A percentile compares a stretch with the other conserved stretches of the same genome.
Evolutionary conservation across 2,888 invertebrate species (phyloP).

Genomic region (Trichogramma dendrolimi): DNA sequence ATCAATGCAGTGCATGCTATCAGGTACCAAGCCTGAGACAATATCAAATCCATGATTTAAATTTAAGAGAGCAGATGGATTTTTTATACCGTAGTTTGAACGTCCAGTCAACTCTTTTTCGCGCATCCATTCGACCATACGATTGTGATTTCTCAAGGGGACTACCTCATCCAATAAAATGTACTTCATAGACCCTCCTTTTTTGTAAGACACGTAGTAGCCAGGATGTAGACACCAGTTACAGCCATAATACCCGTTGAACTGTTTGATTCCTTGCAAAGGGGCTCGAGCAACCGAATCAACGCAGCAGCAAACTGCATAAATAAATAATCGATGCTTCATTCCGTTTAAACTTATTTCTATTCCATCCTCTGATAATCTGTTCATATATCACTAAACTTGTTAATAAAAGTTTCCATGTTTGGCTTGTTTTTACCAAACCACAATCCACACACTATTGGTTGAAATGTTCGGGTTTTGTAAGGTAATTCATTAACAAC

Average conservation of each 20-base stretch:
- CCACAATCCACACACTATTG: conserved; percentile 25
- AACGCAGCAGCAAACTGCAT: conserved; percentile 18
- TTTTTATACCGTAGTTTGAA: conserved; percentile 4
- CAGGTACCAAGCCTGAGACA: conserved; percentile 19
- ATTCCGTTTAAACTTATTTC: conserved; percentile 7
- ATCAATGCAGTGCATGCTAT: conserved; percentile 25
- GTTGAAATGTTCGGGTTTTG: conserved; percentile 12
- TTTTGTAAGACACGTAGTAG: not conserved
- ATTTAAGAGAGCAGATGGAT: conserved; percentile 11
- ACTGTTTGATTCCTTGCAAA: conserved; percentile 10
- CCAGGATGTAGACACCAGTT: conserved; percentile 23
- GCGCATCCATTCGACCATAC: not conserved
- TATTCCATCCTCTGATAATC: conserved; percentile 5
- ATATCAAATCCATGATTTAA: conserved; percentile 24
- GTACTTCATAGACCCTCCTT: conserved; percentile 8
- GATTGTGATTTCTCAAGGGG: not conserved
- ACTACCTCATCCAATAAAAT: not conserved
- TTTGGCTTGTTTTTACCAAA: conserved; percentile 21
- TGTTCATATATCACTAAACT: conserved; percentile 8
- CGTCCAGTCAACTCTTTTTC: not conserved
- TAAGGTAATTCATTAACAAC: conserved; percentile 29
- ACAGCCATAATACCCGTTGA: conserved; percentile 30
- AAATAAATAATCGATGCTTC: conserved; percentile 8
- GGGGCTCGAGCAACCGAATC: conserved; percentile 23
- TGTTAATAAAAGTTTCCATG: conserved; percentile 19